Percentiles rank a stretch among this genome's conserved stretches.
These are phyloP conservation scores for Manis javanica DNA, from an alignment of 2,797 vertebrate genomes.

Conservation along the genomic window DNA sequence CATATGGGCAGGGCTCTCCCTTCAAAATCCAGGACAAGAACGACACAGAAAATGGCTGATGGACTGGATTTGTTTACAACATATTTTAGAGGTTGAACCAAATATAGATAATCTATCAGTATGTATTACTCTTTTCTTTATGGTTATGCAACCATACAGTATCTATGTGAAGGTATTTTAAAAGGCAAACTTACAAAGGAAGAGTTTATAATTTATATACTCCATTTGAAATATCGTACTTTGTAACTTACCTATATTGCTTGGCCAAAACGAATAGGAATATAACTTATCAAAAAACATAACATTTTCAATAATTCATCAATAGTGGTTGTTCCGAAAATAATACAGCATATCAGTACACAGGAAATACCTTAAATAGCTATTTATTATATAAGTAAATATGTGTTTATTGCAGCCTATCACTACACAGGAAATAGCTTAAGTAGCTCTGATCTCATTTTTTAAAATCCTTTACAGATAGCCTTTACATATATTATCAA, in stretches of 20 bases:
- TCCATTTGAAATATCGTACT: neutral
- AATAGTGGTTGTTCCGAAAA: slow-evolving; percentile 12
- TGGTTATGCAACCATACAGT: neutral
- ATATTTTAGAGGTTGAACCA: neutral
- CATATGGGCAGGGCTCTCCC: neutral
- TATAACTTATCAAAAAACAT: neutral
- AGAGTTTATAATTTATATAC: neutral
- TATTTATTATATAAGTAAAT: no score
- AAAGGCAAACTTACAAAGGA: neutral
- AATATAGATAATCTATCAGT: neutral
- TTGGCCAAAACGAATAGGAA: neutral
- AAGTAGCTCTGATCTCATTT: neutral
- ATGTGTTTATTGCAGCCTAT: no score
- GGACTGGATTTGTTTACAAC: neutral
- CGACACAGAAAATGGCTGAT: neutral
- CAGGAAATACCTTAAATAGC: no score
- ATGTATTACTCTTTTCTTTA: neutral
- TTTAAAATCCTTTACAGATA: neutral
- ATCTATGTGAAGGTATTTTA: neutral
- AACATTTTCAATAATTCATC: neutral
- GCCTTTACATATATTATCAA: neutral
- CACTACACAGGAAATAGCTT: neutral
- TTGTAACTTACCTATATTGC: neutral
- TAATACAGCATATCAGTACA: neutral
- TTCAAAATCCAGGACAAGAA: slow-evolving; percentile 13